A percentile compares a stretch with the other conserved stretches of the same genome.
Evolutionary conservation across 2,888 invertebrate species (phyloP).

Genomic region (Stramonita haemastoma): DNA sequence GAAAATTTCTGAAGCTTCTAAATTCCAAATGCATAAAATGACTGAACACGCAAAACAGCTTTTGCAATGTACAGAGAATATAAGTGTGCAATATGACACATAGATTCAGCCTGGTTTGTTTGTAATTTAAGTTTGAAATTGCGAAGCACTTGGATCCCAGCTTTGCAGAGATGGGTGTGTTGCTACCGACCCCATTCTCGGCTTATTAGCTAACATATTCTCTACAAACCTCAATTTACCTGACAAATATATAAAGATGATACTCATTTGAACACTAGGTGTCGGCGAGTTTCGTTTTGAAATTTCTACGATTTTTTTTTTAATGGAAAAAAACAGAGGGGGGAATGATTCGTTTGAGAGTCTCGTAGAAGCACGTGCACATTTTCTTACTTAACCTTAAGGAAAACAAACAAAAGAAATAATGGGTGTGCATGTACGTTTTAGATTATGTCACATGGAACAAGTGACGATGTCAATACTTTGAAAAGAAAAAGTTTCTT

Average conservation of each 20-base stretch:
- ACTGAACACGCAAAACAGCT: neutral
- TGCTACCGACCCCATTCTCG: neutral
- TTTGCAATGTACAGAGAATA: slow-evolving; percentile 5
- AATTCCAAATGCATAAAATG: slow-evolving; percentile 36
- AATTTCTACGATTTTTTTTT: no score
- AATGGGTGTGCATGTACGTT: no score
- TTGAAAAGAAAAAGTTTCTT: no score
- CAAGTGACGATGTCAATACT: no score
- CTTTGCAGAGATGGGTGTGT: slow-evolving; percentile 25
- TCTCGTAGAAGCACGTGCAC: neutral
- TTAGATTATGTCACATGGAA: no score
- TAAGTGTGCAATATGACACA: slow-evolving; percentile 5
- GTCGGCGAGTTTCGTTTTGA: no score
- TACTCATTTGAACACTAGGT: no score
- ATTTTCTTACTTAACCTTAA: no score
- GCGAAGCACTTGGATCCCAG: neutral
- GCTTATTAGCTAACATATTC: neutral
- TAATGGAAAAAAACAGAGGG: neutral
- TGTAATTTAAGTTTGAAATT: neutral
- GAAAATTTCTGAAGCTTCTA: slow-evolving; percentile 1
- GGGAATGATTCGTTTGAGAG: neutral
- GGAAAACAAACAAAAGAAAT: no score
- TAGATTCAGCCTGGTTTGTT: neutral
- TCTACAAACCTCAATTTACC: neutral
- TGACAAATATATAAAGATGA: no score